Evolutionary conservation across 2,888 invertebrate genomes (phyloP), one percentile per base, ranked within the genome.

Genomic region (Tachina fera): DNA sequence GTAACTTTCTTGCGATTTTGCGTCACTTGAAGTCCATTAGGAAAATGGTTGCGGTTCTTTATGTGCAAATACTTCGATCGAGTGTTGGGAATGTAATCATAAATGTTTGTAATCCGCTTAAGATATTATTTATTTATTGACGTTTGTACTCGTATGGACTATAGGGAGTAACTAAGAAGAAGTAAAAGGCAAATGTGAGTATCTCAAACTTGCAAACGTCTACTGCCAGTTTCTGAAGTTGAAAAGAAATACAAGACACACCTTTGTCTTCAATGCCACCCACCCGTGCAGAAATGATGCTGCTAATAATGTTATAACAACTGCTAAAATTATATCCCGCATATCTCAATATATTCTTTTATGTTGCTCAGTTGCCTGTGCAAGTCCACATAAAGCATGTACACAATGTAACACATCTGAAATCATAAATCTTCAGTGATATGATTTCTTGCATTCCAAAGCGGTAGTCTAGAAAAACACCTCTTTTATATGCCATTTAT

Each of bases 41-140:
- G 16, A 56, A 72, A 49, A 43, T 13, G 39, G 9, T 60, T 47
- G 19, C 39, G 31, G 31, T 6, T 6, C 6, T 31, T 31, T 31
- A 31, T 31, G 5, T 31, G 31, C 31, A 31, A 31, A 31, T 31
- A n/a, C 8, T 22, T 22, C 13, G 41, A 39, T 49, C 39, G 67
- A 58, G 63, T 65, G 49, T 51, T 45, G 65, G 47, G 41, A 31
- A 41, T 75, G 68, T 45, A 81, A 75, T 79, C 79, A 84, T 82
- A 86, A 87, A 87, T 84, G 84, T 82, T 82, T 74, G 79, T 86
- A 87, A 87, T 86, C 84, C 84, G 76, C 86, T 88, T 86, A 86
- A 87, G 87, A 85, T 67, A 82, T 87, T 84, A 88, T 88, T 87
- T 83, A 88, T 88, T 86, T 88, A 87, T 88, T 83, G 77, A 77